Conservation (phyloP, 2,888 invertebrate genomes). For the Eupeodes luniger region DNA sequence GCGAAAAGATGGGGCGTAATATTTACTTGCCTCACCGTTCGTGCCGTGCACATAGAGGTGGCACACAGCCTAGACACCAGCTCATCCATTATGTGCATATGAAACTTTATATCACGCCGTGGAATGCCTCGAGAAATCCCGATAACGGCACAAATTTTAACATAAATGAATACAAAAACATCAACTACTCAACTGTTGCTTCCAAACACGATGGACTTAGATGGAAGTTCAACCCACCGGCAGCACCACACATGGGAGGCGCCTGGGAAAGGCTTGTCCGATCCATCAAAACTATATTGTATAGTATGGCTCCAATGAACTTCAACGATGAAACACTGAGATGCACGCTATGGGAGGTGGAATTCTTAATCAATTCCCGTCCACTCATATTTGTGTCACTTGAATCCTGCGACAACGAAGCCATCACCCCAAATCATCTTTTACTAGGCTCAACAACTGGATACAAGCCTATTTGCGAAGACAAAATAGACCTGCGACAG, state of each 20-base stretch:
- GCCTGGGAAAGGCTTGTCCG: slow-evolving; percentile 66
- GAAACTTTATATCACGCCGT: slow-evolving; percentile 66
- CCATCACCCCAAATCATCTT: slow-evolving; percentile 72
- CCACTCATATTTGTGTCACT: slow-evolving; percentile 68
- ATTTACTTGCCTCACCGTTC: slow-evolving; percentile 74
- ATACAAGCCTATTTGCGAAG: slow-evolving; percentile 51
- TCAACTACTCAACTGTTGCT: slow-evolving; percentile 23
- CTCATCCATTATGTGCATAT: slow-evolving; percentile 63
- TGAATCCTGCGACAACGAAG: slow-evolving; percentile 65
- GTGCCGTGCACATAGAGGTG: slow-evolving; percentile 70
- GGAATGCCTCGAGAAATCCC: slow-evolving; percentile 47
- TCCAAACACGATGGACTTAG: slow-evolving; percentile 52
- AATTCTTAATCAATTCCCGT: slow-evolving; percentile 67
- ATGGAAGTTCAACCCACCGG: slow-evolving; percentile 67
- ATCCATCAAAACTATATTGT: slow-evolving; percentile 58
- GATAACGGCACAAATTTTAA: slow-evolving; percentile 55
- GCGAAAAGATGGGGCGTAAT: slow-evolving; percentile 76
- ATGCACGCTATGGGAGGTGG: slow-evolving; percentile 61
- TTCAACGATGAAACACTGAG: slow-evolving; percentile 68
- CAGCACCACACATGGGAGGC: slow-evolving; percentile 68
- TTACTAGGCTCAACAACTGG: slow-evolving; percentile 35
- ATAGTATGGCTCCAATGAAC: slow-evolving; percentile 43
- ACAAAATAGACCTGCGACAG: slow-evolving; percentile 50
- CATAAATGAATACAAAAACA: slow-evolving; percentile 26
- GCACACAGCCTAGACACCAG: slow-evolving; percentile 66